Base-by-base conservation (phyloP, 2,797 vertebrate genomes). In the Pterois miles region DNA sequence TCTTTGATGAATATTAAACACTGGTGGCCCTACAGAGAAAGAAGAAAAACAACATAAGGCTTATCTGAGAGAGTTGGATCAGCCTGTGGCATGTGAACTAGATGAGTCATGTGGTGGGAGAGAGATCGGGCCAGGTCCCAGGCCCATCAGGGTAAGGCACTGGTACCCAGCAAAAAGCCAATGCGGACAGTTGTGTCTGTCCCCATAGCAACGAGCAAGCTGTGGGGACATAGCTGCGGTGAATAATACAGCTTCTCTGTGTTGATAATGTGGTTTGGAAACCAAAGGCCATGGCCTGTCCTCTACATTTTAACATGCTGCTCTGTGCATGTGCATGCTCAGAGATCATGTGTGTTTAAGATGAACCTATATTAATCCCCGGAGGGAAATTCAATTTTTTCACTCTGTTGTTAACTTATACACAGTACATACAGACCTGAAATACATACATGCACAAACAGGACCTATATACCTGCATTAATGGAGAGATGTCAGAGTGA, bases 131-230 rank as follows among this genome's bases (percentile, higher is more conserved):
- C 69, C 83, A 72, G 78, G 74, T 85, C 82, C 74, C 70, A 72
- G 73, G 80, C 65, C 67, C 65, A 71, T 81, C 58, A 46, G 72
- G 67, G 23, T 59, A 88, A 62, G 64, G 65, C 40, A 77, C 65
- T 70, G 76, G 74, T 82, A 86, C 81, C 78, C 56, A 80, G 65
- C 78, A 81, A 74, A 78, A 81, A 64, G 63, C 50, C 69, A 86
- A 71, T 40, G 84, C 8, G 68, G 80, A 88, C 74, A 76, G 89
- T 92, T 92, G 84, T 94, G 91, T 94, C 91, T 91, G 83, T 90
- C 75, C 52, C 91, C 74, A 90, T 87, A 71, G 87, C 86, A 91
- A 94, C 89, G 8, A 64, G 54, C 52, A 76, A 80, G 80, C 80
- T 38, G 76, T 57, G 65, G 59, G 76, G 63, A 88, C 77, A 82